Evolutionary conservation across 1,140 invertebrate genomes (phyloP).

Genomic region (Diprion similis): DNA sequence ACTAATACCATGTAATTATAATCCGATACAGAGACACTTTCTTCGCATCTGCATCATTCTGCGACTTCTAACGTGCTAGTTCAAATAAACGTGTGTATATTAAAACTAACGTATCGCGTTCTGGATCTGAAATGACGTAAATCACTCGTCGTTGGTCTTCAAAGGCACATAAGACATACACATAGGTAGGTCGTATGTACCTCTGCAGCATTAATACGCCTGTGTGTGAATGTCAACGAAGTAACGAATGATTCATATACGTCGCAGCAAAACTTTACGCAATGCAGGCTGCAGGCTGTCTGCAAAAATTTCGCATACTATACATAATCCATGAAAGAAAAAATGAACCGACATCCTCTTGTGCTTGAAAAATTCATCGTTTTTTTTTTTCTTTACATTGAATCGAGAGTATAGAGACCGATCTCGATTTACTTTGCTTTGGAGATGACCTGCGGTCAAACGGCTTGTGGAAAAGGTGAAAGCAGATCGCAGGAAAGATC

Average conservation of each 20-base stretch:
- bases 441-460: neutral
- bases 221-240: neutral
- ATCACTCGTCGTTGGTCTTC: neutral
- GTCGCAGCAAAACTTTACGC: neutral
- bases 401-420: neutral
- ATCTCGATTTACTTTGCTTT: neutral
- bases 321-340: neutral
- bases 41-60: neutral
- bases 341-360: too few relatives aligned
- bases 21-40: neutral
- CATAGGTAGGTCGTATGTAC: neutral
- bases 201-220: neutral
- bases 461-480: conserved; percentile 36
- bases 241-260: neutral
- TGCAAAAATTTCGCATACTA: neutral
- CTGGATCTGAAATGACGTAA: neutral
- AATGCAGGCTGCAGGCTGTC: neutral
- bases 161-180: neutral
- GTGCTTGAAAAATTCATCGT: neutral
- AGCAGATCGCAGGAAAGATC: conserved; percentile 30
- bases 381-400: neutral
- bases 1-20: too few relatives aligned
- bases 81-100: neutral
- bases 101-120: neutral
- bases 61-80: neutral